Percentiles rank a stretch among this genome's conserved stretches.
phyloP scores from a whole-genome alignment of 2,113 vertebrate genomes.

The Eptesicus fuscus region DNA sequence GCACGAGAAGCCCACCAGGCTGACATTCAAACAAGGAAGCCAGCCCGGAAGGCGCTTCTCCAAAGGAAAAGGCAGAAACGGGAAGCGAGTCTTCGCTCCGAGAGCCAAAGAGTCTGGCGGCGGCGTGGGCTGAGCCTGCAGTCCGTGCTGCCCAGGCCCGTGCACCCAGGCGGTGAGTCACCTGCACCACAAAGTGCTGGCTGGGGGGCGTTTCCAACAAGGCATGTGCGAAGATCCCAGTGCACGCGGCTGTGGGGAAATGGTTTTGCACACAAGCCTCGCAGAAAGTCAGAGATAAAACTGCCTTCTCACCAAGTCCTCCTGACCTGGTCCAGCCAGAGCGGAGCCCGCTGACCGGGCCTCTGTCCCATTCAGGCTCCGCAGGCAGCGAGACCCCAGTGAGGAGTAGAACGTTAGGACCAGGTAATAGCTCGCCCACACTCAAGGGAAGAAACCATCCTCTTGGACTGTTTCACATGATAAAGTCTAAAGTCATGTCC shows the following conservation, averaged over 20 bases:
- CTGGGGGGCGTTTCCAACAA: background rate
- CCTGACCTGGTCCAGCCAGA: background rate
- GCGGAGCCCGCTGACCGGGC: background rate
- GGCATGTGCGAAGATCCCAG: rapidly evolving
- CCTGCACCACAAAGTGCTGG: rapidly evolving
- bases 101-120: background rate
- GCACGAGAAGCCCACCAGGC: background rate
- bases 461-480: background rate
- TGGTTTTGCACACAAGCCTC: background rate
- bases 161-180: rapidly evolving
- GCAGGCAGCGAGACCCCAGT: rapidly evolving
- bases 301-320: rapidly evolving
- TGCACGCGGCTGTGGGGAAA: rapidly evolving
- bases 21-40: too few species aligned
- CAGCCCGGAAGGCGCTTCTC: background rate
- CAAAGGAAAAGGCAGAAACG: background rate
- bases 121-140: rapidly evolving
- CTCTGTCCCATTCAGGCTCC: background rate
- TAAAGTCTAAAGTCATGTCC: background rate
- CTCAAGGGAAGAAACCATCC: background rate
- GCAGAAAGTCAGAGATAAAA: background rate
- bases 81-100: background rate
- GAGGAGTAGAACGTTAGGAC: rapidly evolving
- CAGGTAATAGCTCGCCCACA: background rate
- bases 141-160: rapidly evolving